Evolutionary conservation across 2,888 invertebrate genomes (phyloP), one percentile per base, ranked within the genome.

Genomic region (Dromius quadrimaculatus): DNA sequence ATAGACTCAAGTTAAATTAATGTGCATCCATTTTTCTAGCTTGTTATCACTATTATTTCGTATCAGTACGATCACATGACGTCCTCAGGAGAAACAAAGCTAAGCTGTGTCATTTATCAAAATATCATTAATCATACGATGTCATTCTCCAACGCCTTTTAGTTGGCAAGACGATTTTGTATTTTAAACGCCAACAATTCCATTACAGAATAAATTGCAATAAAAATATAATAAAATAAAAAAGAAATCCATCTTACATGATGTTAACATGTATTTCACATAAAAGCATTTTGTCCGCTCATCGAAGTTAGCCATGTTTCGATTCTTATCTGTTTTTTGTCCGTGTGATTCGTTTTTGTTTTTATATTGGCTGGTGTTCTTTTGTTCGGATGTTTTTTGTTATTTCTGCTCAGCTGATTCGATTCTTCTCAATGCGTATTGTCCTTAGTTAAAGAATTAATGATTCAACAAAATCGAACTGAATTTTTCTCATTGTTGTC

Each of bases 261-360:
- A 57, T 32, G 32, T 28, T 15, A 13, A 11, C 13, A 32, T 57
- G 57, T 57, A 32, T 20, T 6, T 6, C 34, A n/a, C 57, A 57
- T 57, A 3, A 13, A 57, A 57, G 57, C 32, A 57, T 57, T 57
- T 57, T 57, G 57, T 57, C 28, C 15, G 32, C 13, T 43, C 43
- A 47, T 57, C 57, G 28, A 9, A 34, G 57, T 57, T 57, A 15
- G 57, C 57, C 57, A 32, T 32, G 57, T 57, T 32, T 15, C 28
- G 57, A 57, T 57, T 32, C 32, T 57, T 57, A 57, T 57, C 57
- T 57, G 57, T 57, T 57, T 57, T 57, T 32, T 57, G 19, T 57
- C 13, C 34, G 15, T 57, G 28, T 57, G 57, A 32, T 28, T 57
- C 57, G 57, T 28, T 57, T 57, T 57, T 57, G 34, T 57, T 57